Evolutionary conservation across 2,113 vertebrate genomes (phyloP).

Genomic region (Engraulis encrasicolus): DNA sequence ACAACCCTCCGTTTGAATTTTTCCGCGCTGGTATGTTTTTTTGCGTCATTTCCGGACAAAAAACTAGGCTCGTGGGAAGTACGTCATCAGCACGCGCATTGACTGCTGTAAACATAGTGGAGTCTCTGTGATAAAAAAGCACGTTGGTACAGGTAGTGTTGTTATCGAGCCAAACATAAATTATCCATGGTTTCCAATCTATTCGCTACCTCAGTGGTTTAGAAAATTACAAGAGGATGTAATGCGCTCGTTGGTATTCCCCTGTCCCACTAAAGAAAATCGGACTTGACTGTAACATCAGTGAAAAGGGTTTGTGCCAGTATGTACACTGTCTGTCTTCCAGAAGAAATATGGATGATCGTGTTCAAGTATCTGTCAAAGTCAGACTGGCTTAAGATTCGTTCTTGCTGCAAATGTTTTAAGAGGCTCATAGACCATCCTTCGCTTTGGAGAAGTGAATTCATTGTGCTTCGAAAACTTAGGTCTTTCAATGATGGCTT

Average conservation of each 20-base stretch:
- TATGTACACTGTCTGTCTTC: constrained; percentile 48
- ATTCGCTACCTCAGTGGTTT: not conserved
- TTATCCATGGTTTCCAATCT: not conserved
- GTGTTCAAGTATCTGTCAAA: constrained; percentile 52
- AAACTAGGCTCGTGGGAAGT: not conserved
- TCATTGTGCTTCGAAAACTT: constrained; percentile 42
- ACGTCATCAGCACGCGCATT: not conserved
- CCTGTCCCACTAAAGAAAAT: not conserved
- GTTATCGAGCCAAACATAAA: too few relatives aligned
- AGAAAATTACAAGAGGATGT: constrained; percentile 1
- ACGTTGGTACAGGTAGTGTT: too few relatives aligned
- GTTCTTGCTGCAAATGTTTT: constrained; percentile 52
- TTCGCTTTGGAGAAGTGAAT: constrained; percentile 52
- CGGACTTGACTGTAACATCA: too few relatives aligned
- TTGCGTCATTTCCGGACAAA: constrained; percentile 31
- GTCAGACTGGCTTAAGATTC: constrained; percentile 51
- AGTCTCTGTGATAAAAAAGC: not conserved
- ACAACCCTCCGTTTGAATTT: constrained; percentile 36
- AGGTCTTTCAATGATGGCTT: constrained; percentile 36
- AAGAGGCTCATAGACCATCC: constrained; percentile 53
- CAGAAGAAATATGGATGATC: constrained; percentile 54
- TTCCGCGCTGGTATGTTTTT: not conserved
- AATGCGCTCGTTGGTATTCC: too few relatives aligned
- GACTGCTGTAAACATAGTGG: not conserved
- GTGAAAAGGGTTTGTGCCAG: too few relatives aligned